Conservation (phyloP, 2,888 invertebrate species). For the Stenodema calcarata region DNA sequence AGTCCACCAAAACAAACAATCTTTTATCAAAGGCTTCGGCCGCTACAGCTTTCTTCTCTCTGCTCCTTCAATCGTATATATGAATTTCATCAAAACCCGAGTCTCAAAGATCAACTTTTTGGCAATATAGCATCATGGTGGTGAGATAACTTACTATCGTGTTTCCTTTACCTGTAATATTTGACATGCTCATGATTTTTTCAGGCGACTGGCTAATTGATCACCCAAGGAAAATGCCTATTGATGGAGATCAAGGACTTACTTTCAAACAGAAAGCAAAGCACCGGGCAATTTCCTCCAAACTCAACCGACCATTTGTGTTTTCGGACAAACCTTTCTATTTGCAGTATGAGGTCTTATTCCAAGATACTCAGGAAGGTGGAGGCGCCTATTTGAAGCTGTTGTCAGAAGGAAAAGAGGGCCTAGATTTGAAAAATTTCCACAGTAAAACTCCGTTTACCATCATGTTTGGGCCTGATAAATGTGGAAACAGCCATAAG, state of each 20-base stretch:
- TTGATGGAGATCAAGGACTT: slow-evolving; percentile 84
- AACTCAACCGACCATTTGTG: slow-evolving; percentile 71
- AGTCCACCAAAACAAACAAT: too few species aligned
- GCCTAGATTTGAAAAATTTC: slow-evolving; percentile 79
- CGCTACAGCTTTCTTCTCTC: too few species aligned
- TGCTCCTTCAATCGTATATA: too few species aligned
- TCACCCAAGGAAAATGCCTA: slow-evolving; percentile 75
- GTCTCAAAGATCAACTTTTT: too few species aligned
- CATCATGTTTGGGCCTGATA: slow-evolving; percentile 99
- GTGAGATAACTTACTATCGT: too few species aligned
- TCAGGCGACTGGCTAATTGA: slow-evolving; percentile 74
- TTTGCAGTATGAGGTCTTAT: slow-evolving; percentile 91
- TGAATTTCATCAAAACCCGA: too few species aligned
- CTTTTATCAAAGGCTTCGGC: too few species aligned
- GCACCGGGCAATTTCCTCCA: slow-evolving; percentile 70
- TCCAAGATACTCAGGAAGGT: slow-evolving; percentile 97
- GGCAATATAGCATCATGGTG: too few species aligned
- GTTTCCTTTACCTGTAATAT: too few species aligned
- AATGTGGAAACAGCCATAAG: slow-evolving; percentile 96
- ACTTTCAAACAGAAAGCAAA: slow-evolving; percentile 94
- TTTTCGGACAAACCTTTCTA: slow-evolving; percentile 65
- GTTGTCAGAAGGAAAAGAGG: slow-evolving; percentile 68
- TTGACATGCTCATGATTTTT: too few species aligned
- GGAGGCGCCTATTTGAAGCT: slow-evolving; percentile 98
- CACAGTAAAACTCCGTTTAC: slow-evolving; percentile 97